Base-by-base conservation (phyloP, 1,140 invertebrate species). In the Brachionus manjavacas region DNA sequence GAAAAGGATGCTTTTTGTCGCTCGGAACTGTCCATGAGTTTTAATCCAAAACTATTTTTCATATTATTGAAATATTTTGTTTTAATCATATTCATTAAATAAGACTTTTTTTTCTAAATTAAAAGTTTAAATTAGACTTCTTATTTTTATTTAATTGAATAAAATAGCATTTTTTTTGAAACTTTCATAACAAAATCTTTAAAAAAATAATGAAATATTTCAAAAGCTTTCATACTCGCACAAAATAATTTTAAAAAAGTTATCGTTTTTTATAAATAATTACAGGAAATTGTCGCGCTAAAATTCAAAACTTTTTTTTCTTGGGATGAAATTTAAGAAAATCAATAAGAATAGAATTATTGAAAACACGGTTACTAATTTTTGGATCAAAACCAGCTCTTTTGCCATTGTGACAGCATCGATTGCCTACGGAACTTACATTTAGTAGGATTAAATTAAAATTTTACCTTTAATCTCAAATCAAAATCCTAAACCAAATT, bases 301-400 rank as follows among this genome's bases (percentile, higher is more conserved):
- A 46, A 20, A 35, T 76, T 49, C 7, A 35, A 49, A 46, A 20
- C 46, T 25, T 49, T 49, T 76, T 25, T 76, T 52, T 76, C 16
- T 76, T 76, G 72, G 43, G 49, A 76, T 76, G 72, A 76, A 76
- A 76, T 76, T 76, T 28, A 76, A 76, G 8, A 43, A 46, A 52
- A 76, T 76, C 8, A 76, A 49, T 16, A 76, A 76, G 23, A 76
- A 46, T 46, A 76, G 72, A 25, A 35, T 76, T 25, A 49, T 76
- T 20, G 31, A 76, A 14, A 76, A 76, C 16, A 76, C 72, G 12
- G 43, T 25, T 52, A 76, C 72, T 25, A 25, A 49, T 49, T 76
- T 76, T 49, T 49, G 39, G 43, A 76, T 76, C 14, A 76, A 76
- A 49, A 76, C 72, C 1, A 49, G 72, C 31, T 52, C 72, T 20